phyloP scores from a whole-genome alignment of 1,140 invertebrate genomes.

The Homarus americanus region DNA sequence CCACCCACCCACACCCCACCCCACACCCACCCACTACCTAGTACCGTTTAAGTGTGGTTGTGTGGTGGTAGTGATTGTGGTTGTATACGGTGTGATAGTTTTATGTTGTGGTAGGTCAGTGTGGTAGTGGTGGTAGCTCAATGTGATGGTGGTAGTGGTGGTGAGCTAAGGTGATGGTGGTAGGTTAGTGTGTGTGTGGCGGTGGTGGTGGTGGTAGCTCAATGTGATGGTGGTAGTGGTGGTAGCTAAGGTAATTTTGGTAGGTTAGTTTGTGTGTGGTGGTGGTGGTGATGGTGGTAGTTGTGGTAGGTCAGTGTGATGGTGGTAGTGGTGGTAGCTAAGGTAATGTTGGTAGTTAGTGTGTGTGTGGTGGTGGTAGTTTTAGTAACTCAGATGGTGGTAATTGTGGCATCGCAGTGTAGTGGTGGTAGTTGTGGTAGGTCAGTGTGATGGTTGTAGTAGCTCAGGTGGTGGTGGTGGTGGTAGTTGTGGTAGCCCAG shows the following conservation, averaged over 20 bases:
- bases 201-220: neutral
- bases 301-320: neutral
- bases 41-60: too few species aligned
- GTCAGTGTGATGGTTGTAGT: too few species aligned
- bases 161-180: slow-evolving; percentile 4
- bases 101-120: too few species aligned
- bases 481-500: too few species aligned
- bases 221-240: neutral
- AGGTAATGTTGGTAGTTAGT: neutral
- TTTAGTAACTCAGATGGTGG: neutral
- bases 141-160: neutral
- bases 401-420: neutral
- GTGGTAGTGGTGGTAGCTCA: too few species aligned
- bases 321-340: neutral
- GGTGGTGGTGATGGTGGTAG: neutral
- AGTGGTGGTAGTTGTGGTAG: too few species aligned
- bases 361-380: neutral
- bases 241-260: neutral
- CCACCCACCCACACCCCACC: too few species aligned
- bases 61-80: too few species aligned
- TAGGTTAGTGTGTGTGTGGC: neutral
- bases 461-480: neutral
- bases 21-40: too few species aligned
- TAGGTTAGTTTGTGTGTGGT: neutral
- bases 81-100: too few species aligned